These are phyloP conservation scores for Macaria notata DNA, from an alignment of 2,888 invertebrate species.

Conservation along the genomic window DNA sequence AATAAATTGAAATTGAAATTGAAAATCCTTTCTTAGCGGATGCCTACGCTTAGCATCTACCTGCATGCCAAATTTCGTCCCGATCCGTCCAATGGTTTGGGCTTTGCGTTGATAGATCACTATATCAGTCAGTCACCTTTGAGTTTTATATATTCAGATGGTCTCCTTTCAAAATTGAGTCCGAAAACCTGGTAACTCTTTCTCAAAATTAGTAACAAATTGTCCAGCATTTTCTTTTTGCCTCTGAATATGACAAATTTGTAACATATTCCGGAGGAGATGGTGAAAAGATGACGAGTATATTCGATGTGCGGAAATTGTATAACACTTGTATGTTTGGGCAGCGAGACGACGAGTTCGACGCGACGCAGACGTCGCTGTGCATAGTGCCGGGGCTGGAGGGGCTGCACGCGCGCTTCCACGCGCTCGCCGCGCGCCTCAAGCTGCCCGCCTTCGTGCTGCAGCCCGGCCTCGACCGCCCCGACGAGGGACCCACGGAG, in stretches of 20 bases:
- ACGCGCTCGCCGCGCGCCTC: constrained; percentile 45
- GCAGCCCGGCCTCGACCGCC: constrained; percentile 47
- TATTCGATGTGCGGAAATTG: not conserved
- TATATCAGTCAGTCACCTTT: too few species aligned
- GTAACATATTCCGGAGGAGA: not conserved
- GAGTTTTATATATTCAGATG: too few species aligned
- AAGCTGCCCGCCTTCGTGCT: constrained; percentile 51
- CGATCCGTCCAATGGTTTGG: too few species aligned
- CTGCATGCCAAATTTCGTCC: too few species aligned
- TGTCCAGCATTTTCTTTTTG: not conserved
- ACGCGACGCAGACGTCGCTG: constrained; percentile 34
- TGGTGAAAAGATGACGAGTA: not conserved
- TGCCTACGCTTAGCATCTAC: too few species aligned
- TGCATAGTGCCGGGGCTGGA: constrained; percentile 57
- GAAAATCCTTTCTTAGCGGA: too few species aligned
- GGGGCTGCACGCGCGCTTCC: constrained; percentile 47
- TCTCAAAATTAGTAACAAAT: not conserved
- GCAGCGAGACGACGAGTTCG: constrained; percentile 7
- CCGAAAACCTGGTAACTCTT: not conserved
- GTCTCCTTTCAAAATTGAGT: too few species aligned
- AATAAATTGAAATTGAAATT: too few species aligned
- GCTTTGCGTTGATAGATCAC: too few species aligned
- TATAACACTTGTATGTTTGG: not conserved
- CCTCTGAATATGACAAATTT: not conserved
- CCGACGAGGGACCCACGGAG: constrained; percentile 39